These are phyloP conservation scores for Synanceia verrucosa DNA, from an alignment of 2,797 vertebrate species.

Conservation along the genomic window DNA sequence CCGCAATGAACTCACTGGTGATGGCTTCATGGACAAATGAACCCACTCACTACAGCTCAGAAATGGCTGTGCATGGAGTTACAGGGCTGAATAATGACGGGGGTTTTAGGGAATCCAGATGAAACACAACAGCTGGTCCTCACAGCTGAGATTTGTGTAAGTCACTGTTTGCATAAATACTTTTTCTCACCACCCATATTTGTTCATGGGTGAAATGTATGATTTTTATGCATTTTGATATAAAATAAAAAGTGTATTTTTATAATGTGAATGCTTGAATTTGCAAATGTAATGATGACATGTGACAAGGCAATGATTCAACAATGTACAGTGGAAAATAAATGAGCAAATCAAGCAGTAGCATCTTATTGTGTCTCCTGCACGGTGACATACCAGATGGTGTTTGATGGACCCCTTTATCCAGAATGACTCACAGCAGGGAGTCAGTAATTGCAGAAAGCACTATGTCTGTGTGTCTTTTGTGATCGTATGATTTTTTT, in stretches of 20 bases:
- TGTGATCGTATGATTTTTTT: not conserved
- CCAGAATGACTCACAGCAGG: not conserved
- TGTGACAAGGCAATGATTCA: not conserved
- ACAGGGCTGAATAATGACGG: not conserved
- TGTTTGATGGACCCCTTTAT: not conserved
- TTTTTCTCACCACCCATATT: not conserved
- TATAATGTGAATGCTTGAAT: not conserved
- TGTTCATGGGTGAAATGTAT: not conserved
- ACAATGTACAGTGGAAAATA: not conserved
- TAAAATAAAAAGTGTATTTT: too few species aligned
- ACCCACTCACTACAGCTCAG: not conserved
- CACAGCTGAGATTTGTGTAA: slow-evolving; percentile 13
- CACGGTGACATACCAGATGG: not conserved
- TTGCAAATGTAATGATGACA: not conserved
- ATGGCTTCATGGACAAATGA: not conserved
- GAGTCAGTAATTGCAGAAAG: not conserved
- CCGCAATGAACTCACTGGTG: not conserved
- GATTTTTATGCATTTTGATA: too few species aligned
- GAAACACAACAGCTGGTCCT: slow-evolving; percentile 48
- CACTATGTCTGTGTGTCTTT: not conserved
- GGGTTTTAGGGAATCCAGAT: slow-evolving; percentile 25
- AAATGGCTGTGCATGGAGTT: not conserved
- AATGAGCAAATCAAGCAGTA: not conserved
- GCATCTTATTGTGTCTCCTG: not conserved
- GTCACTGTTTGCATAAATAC: not conserved